These are phyloP conservation scores for Lerista edwardsae DNA, from an alignment of 2,797 vertebrate genomes.

Conservation along the genomic window DNA sequence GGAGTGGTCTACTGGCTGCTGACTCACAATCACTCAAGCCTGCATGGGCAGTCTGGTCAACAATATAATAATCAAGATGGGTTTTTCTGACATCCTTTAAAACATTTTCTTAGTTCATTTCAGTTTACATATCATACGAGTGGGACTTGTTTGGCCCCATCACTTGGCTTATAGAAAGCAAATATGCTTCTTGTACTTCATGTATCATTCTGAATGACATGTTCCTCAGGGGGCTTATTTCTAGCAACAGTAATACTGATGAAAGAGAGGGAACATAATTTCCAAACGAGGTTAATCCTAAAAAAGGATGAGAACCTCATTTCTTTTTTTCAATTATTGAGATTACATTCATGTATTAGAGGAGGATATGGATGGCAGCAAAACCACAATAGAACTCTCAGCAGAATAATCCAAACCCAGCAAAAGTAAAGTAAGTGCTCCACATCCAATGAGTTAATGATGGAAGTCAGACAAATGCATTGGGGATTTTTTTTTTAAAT, in stretches of 20 bases:
- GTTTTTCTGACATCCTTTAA: not conserved
- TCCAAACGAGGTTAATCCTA: slow-evolving; percentile 19
- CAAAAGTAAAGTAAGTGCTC: not conserved
- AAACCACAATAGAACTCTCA: not conserved
- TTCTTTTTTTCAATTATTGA: slow-evolving; percentile 12
- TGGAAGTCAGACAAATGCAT: not conserved
- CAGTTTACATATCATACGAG: not conserved
- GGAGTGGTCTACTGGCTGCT: too few relatives aligned
- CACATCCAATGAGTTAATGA: not conserved
- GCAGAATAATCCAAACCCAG: not conserved
- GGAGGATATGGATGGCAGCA: not conserved
- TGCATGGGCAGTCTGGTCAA: too few relatives aligned
- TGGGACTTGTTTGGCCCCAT: not conserved
- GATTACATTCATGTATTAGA: not conserved
- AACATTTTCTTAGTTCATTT: not conserved
- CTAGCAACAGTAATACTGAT: slow-evolving; percentile 64
- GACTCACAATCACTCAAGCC: too few relatives aligned
- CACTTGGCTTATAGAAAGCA: slow-evolving; percentile 41
- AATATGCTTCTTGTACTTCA: slow-evolving; percentile 49
- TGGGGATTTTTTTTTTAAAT: not conserved
- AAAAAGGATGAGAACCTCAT: slow-evolving; percentile 18
- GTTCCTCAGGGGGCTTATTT: slow-evolving; percentile 37
- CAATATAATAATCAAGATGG: not conserved
- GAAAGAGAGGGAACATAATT: slow-evolving; percentile 54
- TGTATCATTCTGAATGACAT: slow-evolving; percentile 47